These are phyloP conservation scores for Camponotus floridanus DNA, from an alignment of 1,140 invertebrate species.

Conservation along the genomic window DNA sequence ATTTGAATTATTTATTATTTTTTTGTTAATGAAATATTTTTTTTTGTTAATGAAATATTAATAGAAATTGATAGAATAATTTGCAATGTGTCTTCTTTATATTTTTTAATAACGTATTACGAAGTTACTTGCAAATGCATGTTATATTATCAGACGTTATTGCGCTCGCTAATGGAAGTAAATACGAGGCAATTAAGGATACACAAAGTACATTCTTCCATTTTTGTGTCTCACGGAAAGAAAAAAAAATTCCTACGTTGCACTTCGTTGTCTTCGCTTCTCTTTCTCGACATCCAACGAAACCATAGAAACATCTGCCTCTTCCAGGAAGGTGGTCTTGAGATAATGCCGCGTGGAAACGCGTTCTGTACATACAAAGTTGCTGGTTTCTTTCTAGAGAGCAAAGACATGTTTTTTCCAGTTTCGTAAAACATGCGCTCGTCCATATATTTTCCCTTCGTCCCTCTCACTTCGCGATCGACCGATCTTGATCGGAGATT, in stretches of 20 bases:
- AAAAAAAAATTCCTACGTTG: constrained; percentile 12
- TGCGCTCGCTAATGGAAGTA: constrained; percentile 11
- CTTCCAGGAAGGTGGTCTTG: constrained; percentile 55
- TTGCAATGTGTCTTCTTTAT: not conserved
- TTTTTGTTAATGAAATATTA: not conserved
- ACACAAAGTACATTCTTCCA: not conserved
- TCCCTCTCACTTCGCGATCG: not conserved
- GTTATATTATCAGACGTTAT: not conserved
- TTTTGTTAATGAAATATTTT: not conserved
- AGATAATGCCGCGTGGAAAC: constrained; percentile 59
- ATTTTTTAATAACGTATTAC: not conserved
- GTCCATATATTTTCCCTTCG: constrained; percentile 4
- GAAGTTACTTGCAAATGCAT: not conserved
- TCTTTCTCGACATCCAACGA: constrained; percentile 10
- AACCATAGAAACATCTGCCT: constrained; percentile 62
- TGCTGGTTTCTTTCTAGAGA: constrained; percentile 3
- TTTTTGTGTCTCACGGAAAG: not conserved
- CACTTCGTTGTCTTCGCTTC: constrained; percentile 22
- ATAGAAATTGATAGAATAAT: not conserved
- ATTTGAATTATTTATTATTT: not conserved
- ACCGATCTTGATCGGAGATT: not conserved
- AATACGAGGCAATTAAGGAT: constrained; percentile 6
- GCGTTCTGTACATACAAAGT: constrained; percentile 47
- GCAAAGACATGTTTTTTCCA: constrained; percentile 30
- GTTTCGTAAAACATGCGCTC: not conserved